A percentile compares a stretch with the other conserved stretches of the same genome.
These are phyloP conservation scores for Danaus chrysippus DNA, from an alignment of 2,888 invertebrate species.

Conservation along the genomic window DNA sequence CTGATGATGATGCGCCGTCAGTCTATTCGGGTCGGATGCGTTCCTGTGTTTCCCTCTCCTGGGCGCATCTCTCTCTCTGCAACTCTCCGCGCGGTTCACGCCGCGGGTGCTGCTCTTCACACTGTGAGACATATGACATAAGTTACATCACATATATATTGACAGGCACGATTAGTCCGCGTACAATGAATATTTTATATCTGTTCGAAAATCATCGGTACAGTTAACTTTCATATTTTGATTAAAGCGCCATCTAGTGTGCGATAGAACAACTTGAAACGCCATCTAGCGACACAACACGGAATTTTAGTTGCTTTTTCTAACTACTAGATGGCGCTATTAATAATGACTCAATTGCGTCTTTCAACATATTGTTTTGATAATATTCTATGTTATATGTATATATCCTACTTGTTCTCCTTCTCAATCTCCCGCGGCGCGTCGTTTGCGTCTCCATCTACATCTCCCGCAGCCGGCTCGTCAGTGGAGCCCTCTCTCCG, in stretches of 20 bases:
- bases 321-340: not conserved
- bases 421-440: conserved; percentile 64
- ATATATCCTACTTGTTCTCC: conserved; percentile 48
- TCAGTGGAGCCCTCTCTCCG: conserved; percentile 68
- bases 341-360: too few relatives aligned
- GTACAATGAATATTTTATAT: too few relatives aligned
- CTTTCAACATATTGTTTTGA: too few relatives aligned
- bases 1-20: conserved; percentile 70
- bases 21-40: conserved; percentile 72
- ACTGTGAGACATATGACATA: conserved; percentile 29
- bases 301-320: too few relatives aligned
- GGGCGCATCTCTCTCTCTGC: conserved; percentile 70
- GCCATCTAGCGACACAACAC: not conserved
- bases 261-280: not conserved
- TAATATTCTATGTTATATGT: not conserved
- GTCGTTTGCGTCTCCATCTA: conserved; percentile 58
- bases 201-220: too few relatives aligned
- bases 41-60: conserved; percentile 72
- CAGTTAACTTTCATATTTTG: too few relatives aligned
- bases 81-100: conserved; percentile 72
- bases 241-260: not conserved
- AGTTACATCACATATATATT: not conserved
- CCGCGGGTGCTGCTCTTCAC: conserved; percentile 54
- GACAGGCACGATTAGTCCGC: too few relatives aligned
- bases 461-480: conserved; percentile 61